Evolutionary conservation across 2,888 invertebrate species (phyloP), one percentile per base, ranked within the genome.

Genomic region (Hoplodrina ambigua): DNA sequence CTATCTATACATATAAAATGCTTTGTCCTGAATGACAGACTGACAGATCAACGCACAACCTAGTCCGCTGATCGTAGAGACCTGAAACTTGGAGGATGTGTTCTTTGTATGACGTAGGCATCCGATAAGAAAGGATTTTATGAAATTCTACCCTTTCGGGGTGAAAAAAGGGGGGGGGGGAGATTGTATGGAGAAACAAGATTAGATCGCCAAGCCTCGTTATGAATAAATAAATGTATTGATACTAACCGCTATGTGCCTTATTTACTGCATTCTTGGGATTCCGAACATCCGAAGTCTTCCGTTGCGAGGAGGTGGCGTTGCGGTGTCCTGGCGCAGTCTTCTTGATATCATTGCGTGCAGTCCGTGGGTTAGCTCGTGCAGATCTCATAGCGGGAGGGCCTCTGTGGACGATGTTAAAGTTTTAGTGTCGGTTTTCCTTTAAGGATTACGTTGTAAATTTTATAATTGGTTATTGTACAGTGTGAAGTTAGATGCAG

Each of bases 331-430:
- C 88, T 0, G 90, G 78, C 11, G 90, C 82, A 4, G 89, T 85
- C 80, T 92, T 93, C 85, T 93, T 95, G 82, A 81, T 86, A 83
- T 93, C 93, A 75, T 86, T 89, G 60, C 94, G 88, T 4, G 78
- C 58, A 10, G 66, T 82, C 33, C 83, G 69, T 3, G 90, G 85
- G 80, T 94, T 94, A 82, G 90, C 91, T 54, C 94, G 90, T 20
- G 94, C 94, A 13, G 96, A 96, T 78, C 94, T 94, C 88, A 94
- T 86, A 2, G 89, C 70, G 41, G 94, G 91, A 10, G 94, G 94
- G 54, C 91, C 94, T 88, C 95, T 95, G 88, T 60, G 81, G 75
- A 54, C 13, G 59, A 75, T 17, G 20, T 0, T 7, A 13, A 17
- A 19, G 7, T 30, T 60, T 61, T 80, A 52, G 10, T 30, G 1